A percentile compares a stretch with the other conserved stretches of the same genome.
phyloP scores from a whole-genome alignment of 2,797 vertebrate genomes.

The Intellagama lesueurii region DNA sequence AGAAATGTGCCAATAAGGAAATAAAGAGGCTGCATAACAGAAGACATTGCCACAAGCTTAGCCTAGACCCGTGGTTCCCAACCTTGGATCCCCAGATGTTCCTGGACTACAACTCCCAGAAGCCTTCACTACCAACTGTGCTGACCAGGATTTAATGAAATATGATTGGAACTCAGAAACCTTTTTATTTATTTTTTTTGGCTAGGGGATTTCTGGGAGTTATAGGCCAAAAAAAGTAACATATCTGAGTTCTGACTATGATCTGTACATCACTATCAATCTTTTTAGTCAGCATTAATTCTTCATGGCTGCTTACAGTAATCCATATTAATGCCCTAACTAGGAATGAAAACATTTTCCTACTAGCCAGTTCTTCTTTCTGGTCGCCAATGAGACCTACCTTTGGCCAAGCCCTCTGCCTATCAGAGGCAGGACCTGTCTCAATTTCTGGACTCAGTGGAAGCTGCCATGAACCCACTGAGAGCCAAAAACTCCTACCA shows the following conservation, averaged over 20 bases:
- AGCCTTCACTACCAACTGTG: too few species aligned
- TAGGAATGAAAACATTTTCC: neutral
- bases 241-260: neutral
- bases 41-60: neutral
- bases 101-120: too few species aligned
- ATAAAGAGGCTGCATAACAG: neutral
- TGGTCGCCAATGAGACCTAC: neutral
- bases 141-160: too few species aligned
- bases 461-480: too few species aligned
- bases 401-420: neutral
- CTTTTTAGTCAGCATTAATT: neutral
- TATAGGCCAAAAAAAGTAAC: too few species aligned
- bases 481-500: too few species aligned
- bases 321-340: neutral
- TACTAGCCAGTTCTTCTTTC: neutral
- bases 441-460: neutral
- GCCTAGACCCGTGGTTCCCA: neutral
- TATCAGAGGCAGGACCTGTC: neutral
- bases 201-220: too few species aligned
- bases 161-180: too few species aligned
- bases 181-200: too few species aligned
- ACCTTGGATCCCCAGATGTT: too few species aligned
- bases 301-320: neutral
- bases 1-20: constrained; percentile 39
- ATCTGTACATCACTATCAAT: neutral